These are phyloP conservation scores for Rhizomys pruinosus DNA, from an alignment of 2,113 vertebrate genomes.

Conservation along the genomic window DNA sequence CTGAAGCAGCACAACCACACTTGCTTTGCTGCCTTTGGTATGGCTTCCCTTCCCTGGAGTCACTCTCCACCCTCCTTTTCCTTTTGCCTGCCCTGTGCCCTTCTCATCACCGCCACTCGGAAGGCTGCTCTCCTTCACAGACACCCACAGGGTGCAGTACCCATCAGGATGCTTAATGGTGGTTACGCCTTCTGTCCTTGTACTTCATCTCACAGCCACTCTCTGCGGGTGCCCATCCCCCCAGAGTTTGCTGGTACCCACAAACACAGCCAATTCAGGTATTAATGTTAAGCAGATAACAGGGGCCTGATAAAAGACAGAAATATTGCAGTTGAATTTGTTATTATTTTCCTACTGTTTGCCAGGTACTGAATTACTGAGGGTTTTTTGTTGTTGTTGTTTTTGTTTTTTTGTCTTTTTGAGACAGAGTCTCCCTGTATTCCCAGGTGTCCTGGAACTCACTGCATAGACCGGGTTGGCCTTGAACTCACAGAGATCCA, in stretches of 20 bases:
- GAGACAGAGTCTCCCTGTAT: no score
- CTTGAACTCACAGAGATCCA: no score
- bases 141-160: fast-evolving
- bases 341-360: background rate
- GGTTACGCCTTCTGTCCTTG: background rate
- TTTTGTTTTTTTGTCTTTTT: no score
- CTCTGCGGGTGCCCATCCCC: background rate
- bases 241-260: background rate
- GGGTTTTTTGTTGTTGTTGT: no score
- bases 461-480: no score
- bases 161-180: background rate
- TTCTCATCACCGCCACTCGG: background rate
- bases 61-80: background rate
- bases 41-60: background rate
- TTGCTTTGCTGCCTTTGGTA: background rate
- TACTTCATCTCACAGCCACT: background rate
- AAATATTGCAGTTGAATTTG: background rate
- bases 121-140: background rate
- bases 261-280: background rate
- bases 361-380: background rate
- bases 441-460: no score
- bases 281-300: background rate
- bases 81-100: background rate
- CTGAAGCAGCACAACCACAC: background rate
- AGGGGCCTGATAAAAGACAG: background rate